Base-by-base conservation (phyloP, 2,888 invertebrate genomes). In the Cheilosia scutellata region DNA sequence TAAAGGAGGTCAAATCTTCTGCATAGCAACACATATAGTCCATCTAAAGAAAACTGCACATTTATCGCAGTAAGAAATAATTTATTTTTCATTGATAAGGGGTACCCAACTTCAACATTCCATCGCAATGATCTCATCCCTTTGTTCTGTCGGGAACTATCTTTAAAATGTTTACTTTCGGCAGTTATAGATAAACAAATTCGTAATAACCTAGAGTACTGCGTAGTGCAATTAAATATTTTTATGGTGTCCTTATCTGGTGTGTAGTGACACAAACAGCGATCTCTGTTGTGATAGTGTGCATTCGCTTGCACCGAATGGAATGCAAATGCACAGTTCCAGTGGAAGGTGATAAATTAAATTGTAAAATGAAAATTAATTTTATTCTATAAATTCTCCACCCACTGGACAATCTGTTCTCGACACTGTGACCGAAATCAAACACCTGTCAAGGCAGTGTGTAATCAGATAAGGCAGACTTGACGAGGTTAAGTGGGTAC, bases 371-470 rank as follows among this genome's bases (percentile, higher is more conserved):
- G 31, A 44, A 57, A 55, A 47, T 68, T 70, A 31, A 60, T 13
- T 6, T 37, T 40, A 76, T 66, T 31, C 31, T 68, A 33, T n/a
- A 6, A 20, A 27, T 20, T 47, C 29, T 20, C 20, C 37, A 37
- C 11, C 37, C 37, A 37, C 9, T 11, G 4, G 1, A 37, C 37
- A 11, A 11, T 9, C 4, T 4, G 11, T 37, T 37, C 37, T 11
- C 37, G 11, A 57, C 16, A 40, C 57, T 29, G 29, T 40, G 40
- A 20, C 25, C 25, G 20, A 40, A 77, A 68, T 42, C 60, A 37
- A 77, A 55, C 77, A 70, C 77, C 77, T 77, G 77, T 77, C 77
- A 70, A 16, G 31, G 53, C 29, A 55, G 16, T 47, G 16, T 47
- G 2, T 44, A 27, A 77, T 70, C 77, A 47, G 77, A 77, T 77